Evolutionary conservation across 1,140 invertebrate genomes (phyloP).

Genomic region (Cataglyphis hispanica): DNA sequence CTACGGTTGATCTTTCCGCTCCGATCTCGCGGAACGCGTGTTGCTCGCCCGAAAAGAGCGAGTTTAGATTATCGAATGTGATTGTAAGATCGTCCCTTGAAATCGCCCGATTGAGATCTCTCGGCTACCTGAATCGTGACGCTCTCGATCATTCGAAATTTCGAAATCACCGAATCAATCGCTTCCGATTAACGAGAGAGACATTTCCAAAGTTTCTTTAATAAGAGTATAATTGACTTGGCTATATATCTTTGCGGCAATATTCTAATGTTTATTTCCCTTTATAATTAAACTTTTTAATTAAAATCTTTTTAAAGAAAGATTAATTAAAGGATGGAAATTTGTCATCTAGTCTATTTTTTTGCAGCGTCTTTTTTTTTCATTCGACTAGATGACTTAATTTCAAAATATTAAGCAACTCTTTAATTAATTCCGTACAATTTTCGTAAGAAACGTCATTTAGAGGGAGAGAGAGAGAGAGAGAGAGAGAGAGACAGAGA

Average conservation of each 20-base stretch:
- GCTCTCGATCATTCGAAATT: constrained; percentile 8
- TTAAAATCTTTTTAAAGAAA: constrained; percentile 1
- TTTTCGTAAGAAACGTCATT: too few relatives aligned
- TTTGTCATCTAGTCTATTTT: too few relatives aligned
- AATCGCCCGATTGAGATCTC: background rate
- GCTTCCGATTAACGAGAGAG: background rate
- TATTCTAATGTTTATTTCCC: background rate
- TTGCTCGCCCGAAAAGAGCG: background rate
- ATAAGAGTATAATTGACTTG: background rate
- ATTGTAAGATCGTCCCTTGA: background rate
- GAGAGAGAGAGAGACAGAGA: too few relatives aligned
- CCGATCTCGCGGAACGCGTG: background rate
- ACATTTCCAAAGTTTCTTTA: background rate
- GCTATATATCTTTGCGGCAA: background rate
- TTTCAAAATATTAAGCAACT: too few relatives aligned
- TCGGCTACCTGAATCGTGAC: background rate
- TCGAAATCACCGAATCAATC: background rate
- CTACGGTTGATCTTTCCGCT: constrained; percentile 64
- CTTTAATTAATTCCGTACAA: too few relatives aligned
- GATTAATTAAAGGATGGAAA: too few relatives aligned
- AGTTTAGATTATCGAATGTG: constrained; percentile 9
- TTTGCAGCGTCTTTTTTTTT: too few relatives aligned
- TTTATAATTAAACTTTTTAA: background rate
- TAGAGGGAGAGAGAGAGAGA: too few relatives aligned
- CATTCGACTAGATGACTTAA: too few relatives aligned